These are phyloP conservation scores for Galerucella pusilla DNA, from an alignment of 2,888 invertebrate genomes.

Conservation along the genomic window DNA sequence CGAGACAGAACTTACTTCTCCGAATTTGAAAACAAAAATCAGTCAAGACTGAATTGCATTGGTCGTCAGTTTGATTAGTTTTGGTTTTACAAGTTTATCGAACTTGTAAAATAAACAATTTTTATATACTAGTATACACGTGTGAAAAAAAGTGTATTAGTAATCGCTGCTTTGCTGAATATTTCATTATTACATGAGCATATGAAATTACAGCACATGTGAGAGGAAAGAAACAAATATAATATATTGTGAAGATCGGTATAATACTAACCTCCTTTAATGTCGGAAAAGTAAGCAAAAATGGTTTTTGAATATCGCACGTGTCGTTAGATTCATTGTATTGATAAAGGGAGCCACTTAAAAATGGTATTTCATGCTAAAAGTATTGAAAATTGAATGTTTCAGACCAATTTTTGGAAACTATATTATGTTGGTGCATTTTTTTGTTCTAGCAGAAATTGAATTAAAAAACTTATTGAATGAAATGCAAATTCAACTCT, in stretches of 20 bases:
- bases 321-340: neutral
- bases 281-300: neutral
- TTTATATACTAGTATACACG: neutral
- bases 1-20: too few relatives aligned
- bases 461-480: too few relatives aligned
- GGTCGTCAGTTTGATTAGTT: neutral
- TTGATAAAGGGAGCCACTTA: neutral
- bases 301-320: neutral
- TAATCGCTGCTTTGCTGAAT: slow-evolving; percentile 5
- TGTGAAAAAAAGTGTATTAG: slow-evolving; percentile 1
- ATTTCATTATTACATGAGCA: neutral
- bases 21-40: too few relatives aligned
- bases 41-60: too few relatives aligned
- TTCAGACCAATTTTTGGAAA: too few relatives aligned
- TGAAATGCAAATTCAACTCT: too few relatives aligned
- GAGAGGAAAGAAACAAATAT: neutral
- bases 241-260: slow-evolving; percentile 9
- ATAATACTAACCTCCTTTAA: slow-evolving; percentile 7
- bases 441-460: too few relatives aligned
- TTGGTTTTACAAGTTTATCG: slow-evolving; percentile 3
- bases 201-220: slow-evolving; percentile 8
- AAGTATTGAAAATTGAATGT: too few relatives aligned
- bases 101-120: slow-evolving; percentile 7
- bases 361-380: neutral
- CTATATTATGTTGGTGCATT: too few relatives aligned